phyloP scores from a whole-genome alignment of 1,140 invertebrate species.

The Penaeus japonicus region DNA sequence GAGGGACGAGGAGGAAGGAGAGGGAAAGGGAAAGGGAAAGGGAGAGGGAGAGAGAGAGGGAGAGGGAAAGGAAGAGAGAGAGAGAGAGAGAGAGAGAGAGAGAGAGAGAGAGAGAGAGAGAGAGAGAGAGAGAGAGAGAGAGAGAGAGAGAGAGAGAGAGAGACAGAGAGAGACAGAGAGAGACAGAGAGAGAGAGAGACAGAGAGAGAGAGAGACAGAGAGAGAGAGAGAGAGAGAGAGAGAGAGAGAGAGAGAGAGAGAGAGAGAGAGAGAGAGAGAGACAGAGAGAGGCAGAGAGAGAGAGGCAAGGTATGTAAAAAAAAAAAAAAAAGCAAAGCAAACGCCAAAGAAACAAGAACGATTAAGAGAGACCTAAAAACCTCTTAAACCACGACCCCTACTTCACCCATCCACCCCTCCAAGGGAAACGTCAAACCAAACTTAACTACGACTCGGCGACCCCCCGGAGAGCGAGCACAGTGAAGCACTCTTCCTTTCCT shows the following conservation, averaged over 20 bases:
- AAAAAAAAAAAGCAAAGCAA: too few relatives aligned
- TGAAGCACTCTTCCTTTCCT: too few relatives aligned
- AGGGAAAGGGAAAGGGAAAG: not conserved
- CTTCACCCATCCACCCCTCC: too few relatives aligned
- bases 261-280: not conserved
- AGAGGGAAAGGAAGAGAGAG: not conserved
- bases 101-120: constrained; percentile 21
- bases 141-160: not conserved
- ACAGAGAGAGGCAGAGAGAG: not conserved
- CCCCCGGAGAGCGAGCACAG: too few relatives aligned
- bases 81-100: not conserved
- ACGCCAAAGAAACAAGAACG: too few relatives aligned
- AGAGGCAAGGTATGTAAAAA: not conserved
- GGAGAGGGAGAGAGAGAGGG: not conserved
- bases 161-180: not conserved
- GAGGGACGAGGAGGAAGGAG: not conserved
- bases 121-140: not conserved
- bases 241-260: not conserved
- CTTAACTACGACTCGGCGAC: too few relatives aligned
- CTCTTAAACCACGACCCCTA: too few relatives aligned
- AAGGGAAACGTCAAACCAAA: too few relatives aligned
- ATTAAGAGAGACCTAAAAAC: too few relatives aligned
- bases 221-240: not conserved
- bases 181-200: not conserved
- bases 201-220: not conserved